Evolutionary conservation across 2,888 invertebrate genomes (phyloP).

Genomic region (Sicus ferrugineus): DNA sequence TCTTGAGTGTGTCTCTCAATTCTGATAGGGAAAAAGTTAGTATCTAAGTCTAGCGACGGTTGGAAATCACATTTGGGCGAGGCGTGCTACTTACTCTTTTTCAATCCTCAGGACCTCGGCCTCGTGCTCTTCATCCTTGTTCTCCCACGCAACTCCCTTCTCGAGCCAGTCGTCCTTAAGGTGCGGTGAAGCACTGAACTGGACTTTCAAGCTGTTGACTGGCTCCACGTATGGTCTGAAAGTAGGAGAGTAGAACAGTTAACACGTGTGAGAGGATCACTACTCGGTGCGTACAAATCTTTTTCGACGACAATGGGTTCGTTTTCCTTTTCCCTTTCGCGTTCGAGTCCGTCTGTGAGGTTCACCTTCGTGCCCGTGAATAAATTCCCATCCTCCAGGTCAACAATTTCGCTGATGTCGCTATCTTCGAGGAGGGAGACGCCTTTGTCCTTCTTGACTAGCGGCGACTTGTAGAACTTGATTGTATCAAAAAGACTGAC

Average conservation of each 20-base stretch:
- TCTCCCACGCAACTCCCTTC: constrained; percentile 66
- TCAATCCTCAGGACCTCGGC: constrained; percentile 66
- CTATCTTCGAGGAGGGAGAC: constrained; percentile 45
- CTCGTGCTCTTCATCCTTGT: constrained; percentile 60
- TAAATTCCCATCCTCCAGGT: constrained; percentile 38
- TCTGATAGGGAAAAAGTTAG: constrained; percentile 43
- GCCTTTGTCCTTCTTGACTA: constrained; percentile 21
- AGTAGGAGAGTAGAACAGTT: constrained; percentile 60
- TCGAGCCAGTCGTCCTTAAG: constrained; percentile 68
- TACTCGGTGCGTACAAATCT: constrained; percentile 50
- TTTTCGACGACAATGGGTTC: constrained; percentile 41
- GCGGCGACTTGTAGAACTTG: background rate
- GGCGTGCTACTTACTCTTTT: constrained; percentile 61
- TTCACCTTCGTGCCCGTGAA: background rate
- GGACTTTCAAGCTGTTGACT: constrained; percentile 69
- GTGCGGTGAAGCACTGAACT: constrained; percentile 67
- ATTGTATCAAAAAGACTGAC: background rate
- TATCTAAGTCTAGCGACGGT: background rate
- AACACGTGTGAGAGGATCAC: background rate
- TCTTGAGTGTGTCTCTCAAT: constrained; percentile 47
- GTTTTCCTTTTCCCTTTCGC: constrained; percentile 10
- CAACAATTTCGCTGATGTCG: constrained; percentile 48
- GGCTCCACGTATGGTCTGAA: constrained; percentile 55
- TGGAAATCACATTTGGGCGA: background rate
- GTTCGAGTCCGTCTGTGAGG: background rate